These are phyloP conservation scores for Drosophila tropicalis DNA, from an alignment of 1,140 invertebrate species.

Conservation along the genomic window DNA sequence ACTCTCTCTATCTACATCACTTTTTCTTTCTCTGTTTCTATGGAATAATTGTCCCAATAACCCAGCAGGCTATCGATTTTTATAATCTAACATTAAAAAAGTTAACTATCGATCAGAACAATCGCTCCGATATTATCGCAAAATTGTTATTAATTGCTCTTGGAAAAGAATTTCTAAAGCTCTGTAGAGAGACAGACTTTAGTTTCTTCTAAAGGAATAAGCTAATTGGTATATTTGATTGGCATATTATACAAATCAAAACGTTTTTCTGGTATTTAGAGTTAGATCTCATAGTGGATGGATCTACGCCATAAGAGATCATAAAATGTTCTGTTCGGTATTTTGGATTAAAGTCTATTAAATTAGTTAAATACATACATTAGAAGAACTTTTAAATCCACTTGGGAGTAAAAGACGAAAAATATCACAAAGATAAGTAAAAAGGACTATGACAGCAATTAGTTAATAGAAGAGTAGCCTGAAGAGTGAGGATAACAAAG, in stretches of 20 bases:
- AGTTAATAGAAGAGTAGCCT: not conserved
- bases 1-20: not conserved
- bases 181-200: constrained; percentile 16
- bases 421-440: too few relatives aligned
- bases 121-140: constrained; percentile 66
- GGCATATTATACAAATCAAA: constrained; percentile 66
- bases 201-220: too few relatives aligned
- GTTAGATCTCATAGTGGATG: constrained; percentile 12
- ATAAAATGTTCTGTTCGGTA: constrained; percentile 47
- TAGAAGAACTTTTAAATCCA: constrained; percentile 13
- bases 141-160: constrained; percentile 74
- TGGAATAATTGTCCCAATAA: constrained; percentile 78
- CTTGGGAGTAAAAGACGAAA: too few relatives aligned
- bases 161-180: constrained; percentile 34
- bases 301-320: constrained; percentile 36
- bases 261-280: constrained; percentile 74
- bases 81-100: constrained; percentile 70
- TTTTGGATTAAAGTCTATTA: constrained; percentile 36
- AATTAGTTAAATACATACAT: constrained; percentile 24
- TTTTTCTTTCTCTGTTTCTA: not conserved
- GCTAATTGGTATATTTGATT: constrained; percentile 52
- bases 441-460: too few relatives aligned
- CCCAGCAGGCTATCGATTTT: constrained; percentile 76
- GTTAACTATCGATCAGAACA: constrained; percentile 63
- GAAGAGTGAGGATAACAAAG: constrained; percentile 30